Base-by-base conservation (phyloP, 2,113 vertebrate genomes). In the Atherinomorus stipes region DNA sequence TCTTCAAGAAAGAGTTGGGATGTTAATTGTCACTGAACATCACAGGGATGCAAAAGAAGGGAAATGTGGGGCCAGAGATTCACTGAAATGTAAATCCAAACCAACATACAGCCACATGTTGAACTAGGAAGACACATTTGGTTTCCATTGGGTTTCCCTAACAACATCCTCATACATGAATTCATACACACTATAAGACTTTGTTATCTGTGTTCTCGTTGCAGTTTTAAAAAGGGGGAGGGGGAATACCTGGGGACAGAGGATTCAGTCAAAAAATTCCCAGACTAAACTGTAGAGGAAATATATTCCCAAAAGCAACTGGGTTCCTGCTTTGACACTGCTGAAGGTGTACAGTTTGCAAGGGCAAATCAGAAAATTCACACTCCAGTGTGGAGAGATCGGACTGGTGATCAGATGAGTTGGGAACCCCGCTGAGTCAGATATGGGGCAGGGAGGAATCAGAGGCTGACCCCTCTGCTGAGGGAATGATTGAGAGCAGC, bases 21-120 rank as follows among this genome's bases (percentile, higher is more conserved):
- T 92, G 90, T 92, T 90, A 92, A 92, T 90, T 89, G 91, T 92
- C 87, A 84, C 51, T 45, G 78, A 89, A 91, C 89, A 91, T 93
- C 90, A 92, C 80, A 88, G 82, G 78, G 83, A 89, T 89, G 86
- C 85, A 83, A 85, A 86, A 70, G 62, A 89, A 78, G 82, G 81
- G 79, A 86, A 87, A 86, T 69, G 70, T 28, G 81, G 73, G 73
- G 65, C 77, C 61, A 64, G 68, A 74, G 71, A 90, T 80, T 70
- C 76, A 81, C 63, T 80, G 75, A 91, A 74, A 86, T 91, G 69
- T 82, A 91, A 90, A 91, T 92, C 77, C 52, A 42, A 73, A 63
- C 81, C 80, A 90, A 83, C 67, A 65, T 52, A 75, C 73, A 77
- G 76, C 72, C 89, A 85, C 86, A 83, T 80, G 85, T 89, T 92